Conservation (phyloP, 2,797 vertebrate genomes). For the Halcyon chelicuti region DNA sequence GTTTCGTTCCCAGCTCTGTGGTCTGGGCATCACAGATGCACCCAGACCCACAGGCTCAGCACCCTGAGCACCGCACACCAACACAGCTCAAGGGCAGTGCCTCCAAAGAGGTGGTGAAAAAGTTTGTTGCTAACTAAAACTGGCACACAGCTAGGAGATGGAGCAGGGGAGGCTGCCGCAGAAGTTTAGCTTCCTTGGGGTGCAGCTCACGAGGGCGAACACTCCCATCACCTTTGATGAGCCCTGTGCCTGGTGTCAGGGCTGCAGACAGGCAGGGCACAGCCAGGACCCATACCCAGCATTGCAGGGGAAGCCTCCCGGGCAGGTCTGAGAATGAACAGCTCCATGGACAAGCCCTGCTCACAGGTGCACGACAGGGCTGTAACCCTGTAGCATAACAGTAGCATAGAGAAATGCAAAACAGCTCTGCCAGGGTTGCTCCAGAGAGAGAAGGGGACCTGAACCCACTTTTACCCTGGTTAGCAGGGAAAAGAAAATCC, state of each 20-base stretch:
- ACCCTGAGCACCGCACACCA: neutral
- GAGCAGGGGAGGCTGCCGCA: neutral
- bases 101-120: neutral
- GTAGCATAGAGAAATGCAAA: neutral
- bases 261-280: neutral
- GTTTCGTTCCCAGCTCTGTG: neutral
- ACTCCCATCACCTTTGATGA: neutral
- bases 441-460: neutral
- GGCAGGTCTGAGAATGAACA: neutral
- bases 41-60: neutral
- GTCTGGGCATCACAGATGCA: neutral
- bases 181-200: neutral
- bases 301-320: neutral
- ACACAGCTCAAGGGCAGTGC: neutral
- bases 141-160: neutral
- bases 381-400: neutral
- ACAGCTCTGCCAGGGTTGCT: neutral
- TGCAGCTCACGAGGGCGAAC: neutral
- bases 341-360: neutral
- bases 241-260: neutral
- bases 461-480: neutral
- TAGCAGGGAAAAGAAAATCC: neutral
- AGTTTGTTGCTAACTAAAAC: neutral
- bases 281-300: neutral
- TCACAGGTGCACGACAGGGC: neutral